Evolutionary conservation across 2,888 invertebrate genomes (phyloP), one percentile per base, ranked within the genome.

Genomic region (Lissocephala sabroskyi): DNA sequence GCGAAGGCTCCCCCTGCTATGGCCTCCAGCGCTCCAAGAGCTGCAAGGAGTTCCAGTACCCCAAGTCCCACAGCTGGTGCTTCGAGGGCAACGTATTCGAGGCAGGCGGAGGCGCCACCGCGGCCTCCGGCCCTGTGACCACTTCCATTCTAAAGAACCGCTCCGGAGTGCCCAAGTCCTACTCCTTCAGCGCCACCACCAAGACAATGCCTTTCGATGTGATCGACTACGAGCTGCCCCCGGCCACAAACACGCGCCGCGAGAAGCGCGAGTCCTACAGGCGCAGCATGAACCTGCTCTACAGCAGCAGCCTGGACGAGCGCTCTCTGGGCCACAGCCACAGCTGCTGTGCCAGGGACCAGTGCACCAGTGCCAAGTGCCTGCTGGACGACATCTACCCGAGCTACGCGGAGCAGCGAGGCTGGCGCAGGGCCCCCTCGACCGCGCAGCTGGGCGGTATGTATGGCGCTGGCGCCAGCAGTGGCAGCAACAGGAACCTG

Each of bases 121-220:
- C 62, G 17, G 49, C 57, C 35, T 43, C 62, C 41, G 41, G 56
- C 41, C 30, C 56, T 46, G 11, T 55, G 1, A 54, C 59, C 7
- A 79, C 80, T 2, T 81, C 80, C 17, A 81, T 81, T 45, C 49
- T 82, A 11, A 77, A 81, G 54, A 83, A 81, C 37, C 71, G 80
- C 10, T 41, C 77, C 9, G 73, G 80, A 23, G 82, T 85, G 62
- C 84, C 84, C 48, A 85, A 85, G 53, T 85, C 85, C 3, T 84
- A 84, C 59, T 85, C 85, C 7, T 85, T 85, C 30, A 83, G 84
- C 62, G 82, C 82, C 59, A 71, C 64, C 16, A 64, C 73, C 17
- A 83, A 83, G 64, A 84, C 83, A 1, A 82, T 79, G 61, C 84
- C 84, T n/a, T 84, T 84, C 49, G 84, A 84, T 55, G 82, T 83